Evolutionary conservation across 2,797 vertebrate genomes (phyloP).

Genomic region (Enteromius fasciolatus): DNA sequence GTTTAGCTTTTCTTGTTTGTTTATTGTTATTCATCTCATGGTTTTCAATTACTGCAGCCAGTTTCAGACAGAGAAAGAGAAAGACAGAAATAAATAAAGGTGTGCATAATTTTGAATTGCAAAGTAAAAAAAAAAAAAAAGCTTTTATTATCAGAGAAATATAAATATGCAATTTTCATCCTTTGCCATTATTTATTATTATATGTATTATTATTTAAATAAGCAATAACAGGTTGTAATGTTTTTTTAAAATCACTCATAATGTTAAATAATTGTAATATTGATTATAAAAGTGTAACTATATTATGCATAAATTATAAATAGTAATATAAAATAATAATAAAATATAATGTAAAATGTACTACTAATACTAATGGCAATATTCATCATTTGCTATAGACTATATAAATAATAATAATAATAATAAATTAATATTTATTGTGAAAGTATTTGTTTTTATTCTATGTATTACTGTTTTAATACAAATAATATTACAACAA

Average conservation of each 20-base stretch:
- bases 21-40: slow-evolving; percentile 6
- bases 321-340: neutral
- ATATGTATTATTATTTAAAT: neutral
- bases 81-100: neutral
- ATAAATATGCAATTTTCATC: neutral
- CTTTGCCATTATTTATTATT: neutral
- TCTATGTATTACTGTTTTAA: neutral
- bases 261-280: neutral
- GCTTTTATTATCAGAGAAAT: neutral
- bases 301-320: neutral
- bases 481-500: neutral
- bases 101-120: neutral
- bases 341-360: neutral
- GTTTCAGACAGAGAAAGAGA: neutral
- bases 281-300: neutral
- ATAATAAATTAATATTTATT: neutral
- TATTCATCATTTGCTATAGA: no score
- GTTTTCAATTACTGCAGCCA: neutral
- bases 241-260: neutral
- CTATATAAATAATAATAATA: neutral
- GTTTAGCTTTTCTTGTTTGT: neutral
- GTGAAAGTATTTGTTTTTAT: neutral
- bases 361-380: no score
- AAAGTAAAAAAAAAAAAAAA: neutral
- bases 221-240: no score